phyloP scores from a whole-genome alignment of 2,113 vertebrate species.

The Orycteropus afer region DNA sequence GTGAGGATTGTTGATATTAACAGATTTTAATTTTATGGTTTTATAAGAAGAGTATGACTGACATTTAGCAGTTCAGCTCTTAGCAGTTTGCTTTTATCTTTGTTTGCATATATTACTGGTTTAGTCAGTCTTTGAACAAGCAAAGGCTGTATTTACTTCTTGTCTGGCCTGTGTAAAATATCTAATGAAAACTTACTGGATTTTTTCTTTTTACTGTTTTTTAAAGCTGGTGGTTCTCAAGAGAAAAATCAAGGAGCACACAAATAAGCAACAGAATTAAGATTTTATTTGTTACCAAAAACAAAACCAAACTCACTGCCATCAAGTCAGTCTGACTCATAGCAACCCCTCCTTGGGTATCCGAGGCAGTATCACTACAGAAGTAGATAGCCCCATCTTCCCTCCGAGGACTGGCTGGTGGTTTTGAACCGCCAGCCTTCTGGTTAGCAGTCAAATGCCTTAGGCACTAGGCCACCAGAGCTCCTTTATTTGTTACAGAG shows the following conservation, averaged over 20 bases:
- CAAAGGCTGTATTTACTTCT: slow-evolving; percentile 61
- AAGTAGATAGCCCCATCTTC: no score
- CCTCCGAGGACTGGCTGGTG: no score
- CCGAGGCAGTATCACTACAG: no score
- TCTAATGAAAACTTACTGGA: not conserved
- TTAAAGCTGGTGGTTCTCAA: not conserved
- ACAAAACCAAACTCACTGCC: no score
- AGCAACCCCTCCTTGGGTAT: no score
- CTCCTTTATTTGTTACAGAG: no score
- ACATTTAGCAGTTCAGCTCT: slow-evolving; percentile 51
- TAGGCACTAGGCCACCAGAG: no score
- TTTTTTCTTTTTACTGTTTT: slow-evolving; percentile 4
- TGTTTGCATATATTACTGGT: slow-evolving; percentile 54
- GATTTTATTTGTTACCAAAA: not conserved
- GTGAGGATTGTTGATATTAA: slow-evolving; percentile 14
- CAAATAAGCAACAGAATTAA: slow-evolving; percentile 37
- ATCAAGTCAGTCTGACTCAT: no score
- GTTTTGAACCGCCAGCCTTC: no score
- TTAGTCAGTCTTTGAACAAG: slow-evolving; percentile 57
- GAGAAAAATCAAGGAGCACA: not conserved
- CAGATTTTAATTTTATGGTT: slow-evolving; percentile 1
- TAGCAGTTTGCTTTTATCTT: slow-evolving; percentile 56
- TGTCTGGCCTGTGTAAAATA: slow-evolving; percentile 48
- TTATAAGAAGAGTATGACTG: slow-evolving; percentile 18
- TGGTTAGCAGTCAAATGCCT: no score